These are phyloP conservation scores for Drosophila leontia DNA, from an alignment of 1,140 invertebrate genomes.

Conservation along the genomic window DNA sequence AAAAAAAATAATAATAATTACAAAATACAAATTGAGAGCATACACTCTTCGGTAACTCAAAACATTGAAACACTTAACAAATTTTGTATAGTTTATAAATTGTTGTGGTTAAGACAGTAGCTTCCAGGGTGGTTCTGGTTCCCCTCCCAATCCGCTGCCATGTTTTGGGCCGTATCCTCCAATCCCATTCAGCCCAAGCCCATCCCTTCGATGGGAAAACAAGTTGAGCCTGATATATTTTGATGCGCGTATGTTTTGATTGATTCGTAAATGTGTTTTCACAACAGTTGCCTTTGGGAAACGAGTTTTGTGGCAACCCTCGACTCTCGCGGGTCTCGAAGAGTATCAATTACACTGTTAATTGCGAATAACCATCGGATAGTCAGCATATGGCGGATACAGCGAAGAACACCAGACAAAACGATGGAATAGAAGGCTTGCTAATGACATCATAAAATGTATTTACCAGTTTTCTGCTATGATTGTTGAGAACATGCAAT, in stretches of 20 bases:
- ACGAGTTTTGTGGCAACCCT: slow-evolving; percentile 40
- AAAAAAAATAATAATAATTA: background rate
- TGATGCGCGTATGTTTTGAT: slow-evolving; percentile 82
- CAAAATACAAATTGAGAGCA: background rate
- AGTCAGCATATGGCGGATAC: slow-evolving; percentile 15
- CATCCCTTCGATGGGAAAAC: slow-evolving; percentile 71
- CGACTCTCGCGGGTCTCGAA: slow-evolving; percentile 3
- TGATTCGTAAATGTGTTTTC: slow-evolving; percentile 80
- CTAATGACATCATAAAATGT: slow-evolving; percentile 18
- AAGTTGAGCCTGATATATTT: slow-evolving; percentile 76
- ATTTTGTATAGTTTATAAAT: slow-evolving; percentile 16
- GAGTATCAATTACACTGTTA: slow-evolving; percentile 77
- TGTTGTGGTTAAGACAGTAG: slow-evolving; percentile 34
- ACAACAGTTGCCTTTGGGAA: slow-evolving; percentile 51
- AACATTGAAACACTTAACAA: background rate
- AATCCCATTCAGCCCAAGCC: slow-evolving; percentile 23
- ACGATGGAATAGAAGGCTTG: slow-evolving; percentile 6
- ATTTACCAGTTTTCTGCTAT: slow-evolving; percentile 1
- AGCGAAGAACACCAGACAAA: slow-evolving; percentile 2
- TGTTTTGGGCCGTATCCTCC: slow-evolving; percentile 18
- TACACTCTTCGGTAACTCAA: slow-evolving; percentile 14
- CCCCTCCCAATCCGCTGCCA: slow-evolving; percentile 41
- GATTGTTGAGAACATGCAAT: slow-evolving; percentile 1
- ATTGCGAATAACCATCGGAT: slow-evolving; percentile 37
- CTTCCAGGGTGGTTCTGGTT: slow-evolving; percentile 36